Base-by-base conservation (phyloP, 2,888 invertebrate species). In the Leptopilina syphax region DNA sequence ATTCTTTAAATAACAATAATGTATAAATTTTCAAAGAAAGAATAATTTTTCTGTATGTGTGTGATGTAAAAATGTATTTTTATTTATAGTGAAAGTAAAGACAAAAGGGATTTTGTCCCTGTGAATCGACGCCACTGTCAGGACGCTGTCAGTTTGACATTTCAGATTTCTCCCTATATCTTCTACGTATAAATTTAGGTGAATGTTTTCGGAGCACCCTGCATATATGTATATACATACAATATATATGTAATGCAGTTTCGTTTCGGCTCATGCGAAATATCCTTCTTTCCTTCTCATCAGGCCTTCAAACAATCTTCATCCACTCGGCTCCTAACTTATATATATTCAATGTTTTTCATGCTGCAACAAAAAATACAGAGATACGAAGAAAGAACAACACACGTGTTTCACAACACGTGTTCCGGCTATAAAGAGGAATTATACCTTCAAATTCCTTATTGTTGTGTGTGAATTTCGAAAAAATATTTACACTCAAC, bases 391-490 rank as follows among this genome's bases (percentile, higher is more conserved):
- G 66, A 66, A 66, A 34, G 66, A 66, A 66, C 41, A 66, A 66
- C 66, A 66, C 66, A 66, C 66, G 66, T 66, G 66, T 66, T 66
- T 66, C 41, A 66, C 66, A 63, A 63, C 63, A 63, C 63, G 63
- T 66, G 66, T 66, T 41, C n/a, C 41, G 44, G n/a, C 41, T 24
- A 50, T 50, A 47, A 67, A 67, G 67, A 47, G 67, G 7, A n/a
- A 67, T 67, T 67, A 67, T 67, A 47, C 18, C 67, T 67, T 47
- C 67, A 41, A 67, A 67, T 63, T 63, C 63, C 24, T 24, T n/a
- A 63, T 67, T 47, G 47, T 67, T 10, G n/a, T 67, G n/a, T 67
- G 18, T 9, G 9, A 67, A n/a, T 67, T 47, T 44, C 9, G 34
- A 67, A 47, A 67, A 47, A 67, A 10, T 18, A 67, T 67, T 63